Evolutionary conservation across 1,140 invertebrate species (phyloP).

Genomic region (Drosophila quadrilineata): DNA sequence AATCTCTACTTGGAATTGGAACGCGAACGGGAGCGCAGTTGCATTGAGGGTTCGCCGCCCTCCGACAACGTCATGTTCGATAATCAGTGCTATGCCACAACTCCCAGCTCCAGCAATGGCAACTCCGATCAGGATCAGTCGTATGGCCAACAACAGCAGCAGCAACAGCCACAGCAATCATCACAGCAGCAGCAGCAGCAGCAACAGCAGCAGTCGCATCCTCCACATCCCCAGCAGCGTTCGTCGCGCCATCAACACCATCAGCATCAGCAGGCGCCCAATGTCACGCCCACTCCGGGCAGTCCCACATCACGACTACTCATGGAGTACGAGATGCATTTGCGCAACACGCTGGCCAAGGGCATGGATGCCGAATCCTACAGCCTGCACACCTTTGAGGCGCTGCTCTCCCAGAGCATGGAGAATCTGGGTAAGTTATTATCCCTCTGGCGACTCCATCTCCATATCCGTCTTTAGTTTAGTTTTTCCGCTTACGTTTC

Average conservation of each 20-base stretch:
- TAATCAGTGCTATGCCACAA: conserved; percentile 96
- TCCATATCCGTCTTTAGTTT: conserved; percentile 29
- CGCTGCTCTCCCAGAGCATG: conserved; percentile 95
- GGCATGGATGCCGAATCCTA: conserved; percentile 97
- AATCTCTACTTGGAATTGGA: conserved; percentile 93
- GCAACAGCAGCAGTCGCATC: conserved; percentile 82
- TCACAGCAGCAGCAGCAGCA: conserved; percentile 61
- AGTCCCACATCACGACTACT: conserved; percentile 93
- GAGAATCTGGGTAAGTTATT: conserved; percentile 91
- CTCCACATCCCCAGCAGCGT: conserved; percentile 52
- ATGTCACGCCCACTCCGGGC: conserved; percentile 88
- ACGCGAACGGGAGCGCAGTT: conserved; percentile 83
- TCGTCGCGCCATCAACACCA: conserved; percentile 64
- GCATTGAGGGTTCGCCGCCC: conserved; percentile 90
- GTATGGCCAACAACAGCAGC: conserved; percentile 84
- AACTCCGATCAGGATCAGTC: conserved; percentile 92
- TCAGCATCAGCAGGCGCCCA: conserved; percentile 82
- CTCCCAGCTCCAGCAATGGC: conserved; percentile 93
- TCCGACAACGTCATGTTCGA: conserved; percentile 96
- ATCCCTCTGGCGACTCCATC: neutral
- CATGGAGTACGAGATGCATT: conserved; percentile 97
- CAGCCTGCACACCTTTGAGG: conserved; percentile 96
- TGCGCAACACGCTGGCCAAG: conserved; percentile 95
- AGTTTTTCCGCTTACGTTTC: conserved; percentile 34
- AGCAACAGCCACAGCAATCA: conserved; percentile 37